These are phyloP conservation scores for Pantherophis alleghaniensis DNA, from an alignment of 2,797 vertebrate species.

Conservation along the genomic window DNA sequence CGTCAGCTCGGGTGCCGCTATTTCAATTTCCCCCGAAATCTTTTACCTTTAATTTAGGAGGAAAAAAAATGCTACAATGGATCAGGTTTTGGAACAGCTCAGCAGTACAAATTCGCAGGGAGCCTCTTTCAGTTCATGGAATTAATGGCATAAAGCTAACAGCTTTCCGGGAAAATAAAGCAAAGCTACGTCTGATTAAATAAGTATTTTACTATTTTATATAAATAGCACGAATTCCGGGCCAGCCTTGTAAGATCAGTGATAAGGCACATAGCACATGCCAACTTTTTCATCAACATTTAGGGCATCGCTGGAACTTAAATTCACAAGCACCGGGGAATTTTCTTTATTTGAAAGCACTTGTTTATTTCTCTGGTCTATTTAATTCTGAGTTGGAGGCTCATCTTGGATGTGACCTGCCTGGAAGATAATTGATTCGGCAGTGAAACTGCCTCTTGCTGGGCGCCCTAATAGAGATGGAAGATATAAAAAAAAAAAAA, in stretches of 20 bases:
- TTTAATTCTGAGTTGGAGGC: conserved; percentile 29
- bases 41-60: conserved; percentile 8
- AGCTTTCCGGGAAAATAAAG: neutral
- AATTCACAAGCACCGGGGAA: conserved; percentile 13
- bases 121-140: neutral
- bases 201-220: neutral
- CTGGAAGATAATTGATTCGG: neutral
- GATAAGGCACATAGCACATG: conserved; percentile 15
- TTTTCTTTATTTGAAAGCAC: conserved; percentile 26
- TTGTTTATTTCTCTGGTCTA: conserved; percentile 35
- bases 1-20: neutral
- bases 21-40: neutral
- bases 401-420: conserved; percentile 2
- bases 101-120: neutral
- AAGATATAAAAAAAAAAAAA: neutral
- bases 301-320: conserved; percentile 18
- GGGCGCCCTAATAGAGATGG: neutral
- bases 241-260: conserved; percentile 8
- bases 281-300: conserved; percentile 11
- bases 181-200: conserved; percentile 3
- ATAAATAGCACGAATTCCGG: neutral
- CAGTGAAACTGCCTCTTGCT: neutral
- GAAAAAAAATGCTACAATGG: neutral
- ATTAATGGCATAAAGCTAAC: neutral
- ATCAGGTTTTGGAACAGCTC: neutral